These are phyloP conservation scores for Tachina grossa DNA, from an alignment of 2,888 invertebrate genomes.

Conservation along the genomic window DNA sequence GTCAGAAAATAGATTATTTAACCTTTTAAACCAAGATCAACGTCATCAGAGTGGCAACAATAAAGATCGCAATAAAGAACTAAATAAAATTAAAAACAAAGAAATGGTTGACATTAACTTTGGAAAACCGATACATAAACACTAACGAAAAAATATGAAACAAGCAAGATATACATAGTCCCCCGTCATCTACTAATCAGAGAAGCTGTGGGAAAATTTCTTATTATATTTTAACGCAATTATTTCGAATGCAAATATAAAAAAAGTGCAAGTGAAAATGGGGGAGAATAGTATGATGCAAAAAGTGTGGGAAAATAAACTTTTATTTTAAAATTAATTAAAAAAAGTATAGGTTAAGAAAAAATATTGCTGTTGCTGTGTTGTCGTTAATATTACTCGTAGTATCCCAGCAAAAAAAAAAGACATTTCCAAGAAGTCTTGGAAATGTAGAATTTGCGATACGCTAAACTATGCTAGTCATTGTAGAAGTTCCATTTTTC, in stretches of 20 bases:
- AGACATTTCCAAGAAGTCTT: background rate
- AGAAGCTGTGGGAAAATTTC: slow-evolving; percentile 71
- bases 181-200: slow-evolving; percentile 22
- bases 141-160: slow-evolving; percentile 32
- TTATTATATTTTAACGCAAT: slow-evolving; percentile 50
- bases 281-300: slow-evolving; percentile 29
- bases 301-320: slow-evolving; percentile 62
- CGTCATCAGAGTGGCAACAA: slow-evolving; percentile 26
- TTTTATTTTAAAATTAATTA: slow-evolving; percentile 3
- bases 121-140: slow-evolving; percentile 36
- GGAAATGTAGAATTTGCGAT: background rate
- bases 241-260: slow-evolving; percentile 31
- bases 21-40: slow-evolving; percentile 58
- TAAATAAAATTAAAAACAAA: background rate
- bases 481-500: too few species aligned
- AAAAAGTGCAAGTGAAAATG: slow-evolving; percentile 14
- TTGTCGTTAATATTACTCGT: too few species aligned
- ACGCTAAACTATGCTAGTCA: too few species aligned
- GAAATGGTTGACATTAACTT: slow-evolving; percentile 36
- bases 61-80: slow-evolving; percentile 27
- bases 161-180: background rate
- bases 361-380: background rate
- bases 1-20: slow-evolving; percentile 44
- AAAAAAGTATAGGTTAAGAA: background rate
- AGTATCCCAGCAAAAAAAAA: background rate